A percentile compares a stretch with the other conserved stretches of the same genome.
Conservation (phyloP, 2,797 vertebrate genomes). For the Gymnothorax javanicus region DNA sequence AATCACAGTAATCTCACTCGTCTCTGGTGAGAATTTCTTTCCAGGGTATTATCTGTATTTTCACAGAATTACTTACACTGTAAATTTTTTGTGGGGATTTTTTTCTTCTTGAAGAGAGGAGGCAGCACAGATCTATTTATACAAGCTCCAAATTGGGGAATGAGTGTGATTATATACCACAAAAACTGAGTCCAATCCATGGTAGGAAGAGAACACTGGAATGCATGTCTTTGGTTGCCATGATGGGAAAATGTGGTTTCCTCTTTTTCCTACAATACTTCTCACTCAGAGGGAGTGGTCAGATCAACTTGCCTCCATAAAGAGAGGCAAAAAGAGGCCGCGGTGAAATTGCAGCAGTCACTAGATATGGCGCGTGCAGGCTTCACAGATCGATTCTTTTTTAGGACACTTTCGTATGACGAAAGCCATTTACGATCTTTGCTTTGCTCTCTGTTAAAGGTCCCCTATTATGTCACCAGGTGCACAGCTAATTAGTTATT, state of each 20-base stretch:
- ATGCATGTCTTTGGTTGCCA: background rate
- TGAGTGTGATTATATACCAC: background rate
- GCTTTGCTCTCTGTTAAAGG: background rate
- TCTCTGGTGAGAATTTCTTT: background rate
- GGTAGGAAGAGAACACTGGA: background rate
- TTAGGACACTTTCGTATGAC: constrained; percentile 31
- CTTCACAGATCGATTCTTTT: constrained; percentile 18
- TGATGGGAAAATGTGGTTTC: background rate
- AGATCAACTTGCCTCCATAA: background rate
- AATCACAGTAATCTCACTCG: background rate
- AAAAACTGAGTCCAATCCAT: background rate
- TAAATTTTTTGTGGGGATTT: background rate
- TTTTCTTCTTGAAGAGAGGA: background rate
- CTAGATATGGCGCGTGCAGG: no score
- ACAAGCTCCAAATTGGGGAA: background rate
- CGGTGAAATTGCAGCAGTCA: background rate
- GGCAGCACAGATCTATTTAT: background rate
- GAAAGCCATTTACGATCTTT: background rate
- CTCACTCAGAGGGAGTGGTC: background rate
- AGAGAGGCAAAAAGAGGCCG: background rate
- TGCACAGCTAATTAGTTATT: no score
- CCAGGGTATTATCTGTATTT: background rate
- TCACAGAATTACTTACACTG: background rate
- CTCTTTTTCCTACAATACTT: background rate
- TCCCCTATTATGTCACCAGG: background rate